Evolutionary conservation across 2,888 invertebrate species (phyloP).

Genomic region (Tenthredo distinguenda): DNA sequence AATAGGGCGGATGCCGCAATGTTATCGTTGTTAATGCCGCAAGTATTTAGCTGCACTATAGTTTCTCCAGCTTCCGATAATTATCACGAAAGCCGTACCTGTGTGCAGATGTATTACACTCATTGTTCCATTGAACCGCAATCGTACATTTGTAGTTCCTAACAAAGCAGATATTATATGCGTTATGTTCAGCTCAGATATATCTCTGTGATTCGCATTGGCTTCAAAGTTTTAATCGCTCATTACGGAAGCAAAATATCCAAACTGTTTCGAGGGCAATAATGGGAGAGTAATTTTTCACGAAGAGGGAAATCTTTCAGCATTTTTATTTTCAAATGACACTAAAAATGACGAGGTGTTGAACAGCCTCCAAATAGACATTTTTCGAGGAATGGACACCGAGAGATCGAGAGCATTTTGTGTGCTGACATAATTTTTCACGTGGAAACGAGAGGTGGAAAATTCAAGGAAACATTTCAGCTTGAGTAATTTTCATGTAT

Average conservation of each 20-base stretch:
- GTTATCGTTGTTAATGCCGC: background rate
- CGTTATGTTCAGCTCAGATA: background rate
- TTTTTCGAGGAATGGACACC: background rate
- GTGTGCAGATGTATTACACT: background rate
- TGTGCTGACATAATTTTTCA: background rate
- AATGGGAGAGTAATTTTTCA: background rate
- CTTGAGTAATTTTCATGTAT: background rate
- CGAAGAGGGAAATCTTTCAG: background rate
- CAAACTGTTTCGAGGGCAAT: background rate
- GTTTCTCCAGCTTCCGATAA: slow-evolving; percentile 24
- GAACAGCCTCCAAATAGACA: background rate
- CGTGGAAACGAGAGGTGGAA: background rate
- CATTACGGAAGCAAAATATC: background rate
- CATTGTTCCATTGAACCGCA: background rate
- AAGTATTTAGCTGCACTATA: background rate
- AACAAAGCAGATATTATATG: background rate
- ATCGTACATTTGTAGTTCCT: background rate
- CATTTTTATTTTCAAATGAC: background rate
- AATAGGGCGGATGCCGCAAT: slow-evolving; percentile 7
- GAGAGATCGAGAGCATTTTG: background rate
- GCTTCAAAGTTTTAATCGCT: background rate
- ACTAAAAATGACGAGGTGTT: background rate
- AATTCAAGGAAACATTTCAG: background rate
- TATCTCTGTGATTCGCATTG: background rate
- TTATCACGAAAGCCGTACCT: background rate